Conservation (phyloP, 2,888 invertebrate genomes). For the Cotesia congregata region DNA sequence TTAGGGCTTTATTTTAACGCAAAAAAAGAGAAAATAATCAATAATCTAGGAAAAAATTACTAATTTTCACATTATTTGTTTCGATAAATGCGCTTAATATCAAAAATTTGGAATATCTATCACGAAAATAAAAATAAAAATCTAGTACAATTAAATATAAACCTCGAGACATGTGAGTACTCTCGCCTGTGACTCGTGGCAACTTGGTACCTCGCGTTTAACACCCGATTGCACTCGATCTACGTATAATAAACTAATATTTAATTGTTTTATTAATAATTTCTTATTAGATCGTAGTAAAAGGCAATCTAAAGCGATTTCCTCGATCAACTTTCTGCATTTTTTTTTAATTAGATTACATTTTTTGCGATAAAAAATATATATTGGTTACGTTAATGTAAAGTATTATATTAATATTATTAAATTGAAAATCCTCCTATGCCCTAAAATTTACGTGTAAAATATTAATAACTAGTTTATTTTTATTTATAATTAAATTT, state of each 20-base stretch:
- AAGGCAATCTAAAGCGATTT: constrained; percentile 42
- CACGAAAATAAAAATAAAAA: no score
- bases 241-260: constrained; percentile 15
- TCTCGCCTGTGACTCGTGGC: no score
- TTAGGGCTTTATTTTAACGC: no score
- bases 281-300: constrained; percentile 29
- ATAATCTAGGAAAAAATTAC: no score
- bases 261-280: constrained; percentile 20
- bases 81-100: no score
- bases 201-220: no score
- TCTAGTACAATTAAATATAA: no score
- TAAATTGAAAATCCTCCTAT: constrained; percentile 44
- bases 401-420: constrained; percentile 41
- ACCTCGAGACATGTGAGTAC: no score
- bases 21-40: no score
- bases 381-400: constrained; percentile 48
- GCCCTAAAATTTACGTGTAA: constrained; percentile 40
- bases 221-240: not conserved
- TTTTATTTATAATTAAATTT: constrained; percentile 34
- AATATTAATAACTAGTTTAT: constrained; percentile 39
- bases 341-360: constrained; percentile 40
- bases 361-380: constrained; percentile 51
- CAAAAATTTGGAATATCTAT: no score
- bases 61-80: no score
- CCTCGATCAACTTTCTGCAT: constrained; percentile 6